These are phyloP conservation scores for Heteropelma amictum DNA, from an alignment of 2,888 invertebrate species.

Conservation along the genomic window DNA sequence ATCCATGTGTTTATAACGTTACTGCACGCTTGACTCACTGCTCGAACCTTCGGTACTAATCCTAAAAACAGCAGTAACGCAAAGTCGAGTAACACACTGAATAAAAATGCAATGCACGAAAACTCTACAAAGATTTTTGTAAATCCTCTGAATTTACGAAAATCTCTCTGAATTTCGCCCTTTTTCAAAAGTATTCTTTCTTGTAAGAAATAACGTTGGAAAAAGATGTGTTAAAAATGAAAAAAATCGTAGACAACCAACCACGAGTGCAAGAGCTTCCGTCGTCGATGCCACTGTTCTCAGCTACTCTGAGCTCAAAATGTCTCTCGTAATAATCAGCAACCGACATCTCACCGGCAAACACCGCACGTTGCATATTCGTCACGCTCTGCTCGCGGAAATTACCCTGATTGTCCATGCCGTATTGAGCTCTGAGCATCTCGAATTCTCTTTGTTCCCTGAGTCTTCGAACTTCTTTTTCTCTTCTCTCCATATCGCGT, in stretches of 20 bases:
- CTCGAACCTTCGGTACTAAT: conserved; percentile 79
- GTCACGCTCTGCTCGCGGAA: conserved; percentile 88
- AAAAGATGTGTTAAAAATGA: background rate
- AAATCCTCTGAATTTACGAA: background rate
- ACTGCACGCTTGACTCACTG: conserved; percentile 77
- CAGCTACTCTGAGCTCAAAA: conserved; percentile 86
- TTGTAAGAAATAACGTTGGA: background rate
- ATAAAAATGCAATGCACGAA: background rate
- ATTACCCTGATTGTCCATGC: conserved; percentile 93
- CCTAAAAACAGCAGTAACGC: conserved; percentile 61
- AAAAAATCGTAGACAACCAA: conserved; percentile 70
- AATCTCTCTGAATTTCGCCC: background rate
- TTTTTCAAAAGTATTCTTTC: too few relatives aligned
- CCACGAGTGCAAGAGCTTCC: conserved; percentile 90
- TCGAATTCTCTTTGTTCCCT: conserved; percentile 91
- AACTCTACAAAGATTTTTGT: too few relatives aligned
- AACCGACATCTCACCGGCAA: conserved; percentile 91
- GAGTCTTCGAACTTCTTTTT: conserved; percentile 85
- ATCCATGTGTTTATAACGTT: conserved; percentile 86
- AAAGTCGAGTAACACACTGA: background rate
- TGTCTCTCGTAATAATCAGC: conserved; percentile 92
- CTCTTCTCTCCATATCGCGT: conserved; percentile 79
- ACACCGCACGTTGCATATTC: conserved; percentile 90
- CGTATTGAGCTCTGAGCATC: conserved; percentile 89
- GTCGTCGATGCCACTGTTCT: conserved; percentile 89